These are phyloP conservation scores for Drosophila serrata DNA, from an alignment of 1,140 invertebrate genomes.

Conservation along the genomic window DNA sequence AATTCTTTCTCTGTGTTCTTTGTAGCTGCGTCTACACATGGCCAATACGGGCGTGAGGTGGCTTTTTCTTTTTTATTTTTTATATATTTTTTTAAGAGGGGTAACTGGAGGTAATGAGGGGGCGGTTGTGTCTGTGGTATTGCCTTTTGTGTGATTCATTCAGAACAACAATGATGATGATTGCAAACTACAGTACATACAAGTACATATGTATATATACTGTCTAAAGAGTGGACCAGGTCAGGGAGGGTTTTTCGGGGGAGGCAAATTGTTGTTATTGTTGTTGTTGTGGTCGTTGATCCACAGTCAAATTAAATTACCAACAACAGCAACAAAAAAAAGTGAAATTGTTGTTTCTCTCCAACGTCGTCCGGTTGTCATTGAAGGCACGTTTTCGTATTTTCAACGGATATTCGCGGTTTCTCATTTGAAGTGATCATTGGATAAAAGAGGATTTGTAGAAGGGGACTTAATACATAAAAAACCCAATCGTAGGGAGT, in stretches of 20 bases:
- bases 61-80: not conserved
- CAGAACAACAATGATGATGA: constrained; percentile 70
- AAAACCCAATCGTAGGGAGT: constrained; percentile 21
- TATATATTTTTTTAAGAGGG: not conserved
- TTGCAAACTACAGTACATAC: constrained; percentile 42
- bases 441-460: not conserved
- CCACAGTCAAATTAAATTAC: constrained; percentile 77
- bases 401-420: constrained; percentile 75
- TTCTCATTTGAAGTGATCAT: constrained; percentile 51
- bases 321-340: constrained; percentile 53
- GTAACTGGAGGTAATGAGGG: not conserved
- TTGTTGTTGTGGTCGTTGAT: constrained; percentile 63
- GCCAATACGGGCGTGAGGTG: constrained; percentile 13
- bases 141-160: constrained; percentile 76
- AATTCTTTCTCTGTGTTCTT: not conserved
- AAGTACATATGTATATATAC: not conserved
- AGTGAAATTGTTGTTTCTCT: constrained; percentile 76
- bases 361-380: constrained; percentile 63
- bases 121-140: constrained; percentile 19
- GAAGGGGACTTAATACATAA: not conserved
- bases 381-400: constrained; percentile 57
- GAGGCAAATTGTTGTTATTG: constrained; percentile 28
- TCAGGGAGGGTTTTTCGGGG: constrained; percentile 5
- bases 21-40: constrained; percentile 8
- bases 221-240: constrained; percentile 9